Conservation (phyloP, 92 coral and sea anemone genomes). For the Anthopleura xanthogrammica region DNA sequence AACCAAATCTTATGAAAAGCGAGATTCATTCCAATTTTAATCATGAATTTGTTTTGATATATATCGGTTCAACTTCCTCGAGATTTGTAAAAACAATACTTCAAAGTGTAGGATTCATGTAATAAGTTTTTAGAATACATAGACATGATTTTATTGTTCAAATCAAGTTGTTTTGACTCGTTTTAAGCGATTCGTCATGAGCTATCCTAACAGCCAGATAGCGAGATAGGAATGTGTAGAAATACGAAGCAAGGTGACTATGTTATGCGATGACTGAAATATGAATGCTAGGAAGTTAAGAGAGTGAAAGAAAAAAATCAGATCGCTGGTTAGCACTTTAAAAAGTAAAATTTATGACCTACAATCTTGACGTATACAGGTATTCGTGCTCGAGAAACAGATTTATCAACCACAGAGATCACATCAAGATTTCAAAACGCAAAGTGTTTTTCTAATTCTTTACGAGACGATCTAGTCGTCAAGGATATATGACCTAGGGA, state of each 20-base stretch:
- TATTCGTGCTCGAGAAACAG: constrained; percentile 5
- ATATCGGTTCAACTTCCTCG: neutral
- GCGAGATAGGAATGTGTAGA: neutral
- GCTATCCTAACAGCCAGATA: neutral
- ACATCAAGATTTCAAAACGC: neutral
- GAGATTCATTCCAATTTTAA: neutral
- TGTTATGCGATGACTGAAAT: neutral
- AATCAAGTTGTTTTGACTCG: neutral
- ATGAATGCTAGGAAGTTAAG: neutral
- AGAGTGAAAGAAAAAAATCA: neutral
- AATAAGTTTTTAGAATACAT: neutral
- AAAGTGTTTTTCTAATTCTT: constrained; percentile 11
- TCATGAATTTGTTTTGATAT: neutral
- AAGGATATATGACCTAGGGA: neutral
- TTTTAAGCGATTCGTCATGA: neutral
- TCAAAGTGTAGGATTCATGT: neutral
- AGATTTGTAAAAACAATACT: neutral
- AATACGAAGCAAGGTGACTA: neutral
- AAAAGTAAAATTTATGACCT: constrained; percentile 9
- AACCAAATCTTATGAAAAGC: no score
- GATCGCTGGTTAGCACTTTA: neutral
- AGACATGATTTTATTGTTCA: neutral
- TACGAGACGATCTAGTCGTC: constrained; percentile 1
- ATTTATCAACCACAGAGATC: constrained; percentile 18
- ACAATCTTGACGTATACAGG: constrained; percentile 22